These are phyloP conservation scores for Zaprionus ghesquierei DNA, from an alignment of 1,140 invertebrate genomes.

Conservation along the genomic window DNA sequence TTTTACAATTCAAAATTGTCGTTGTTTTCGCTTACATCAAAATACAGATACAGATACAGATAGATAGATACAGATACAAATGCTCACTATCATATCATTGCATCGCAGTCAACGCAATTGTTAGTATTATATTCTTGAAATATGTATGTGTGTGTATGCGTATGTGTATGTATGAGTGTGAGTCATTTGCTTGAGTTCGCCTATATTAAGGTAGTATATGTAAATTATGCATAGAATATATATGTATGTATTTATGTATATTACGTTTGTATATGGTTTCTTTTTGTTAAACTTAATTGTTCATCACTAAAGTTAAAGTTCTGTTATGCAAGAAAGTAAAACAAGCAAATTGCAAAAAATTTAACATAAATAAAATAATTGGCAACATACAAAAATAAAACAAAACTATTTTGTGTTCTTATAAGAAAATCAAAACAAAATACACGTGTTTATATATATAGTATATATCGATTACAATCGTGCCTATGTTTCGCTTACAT, in stretches of 20 bases:
- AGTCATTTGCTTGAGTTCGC: constrained; percentile 10
- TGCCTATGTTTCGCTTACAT: constrained; percentile 16
- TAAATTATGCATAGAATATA: constrained; percentile 32
- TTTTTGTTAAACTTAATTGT: constrained; percentile 20
- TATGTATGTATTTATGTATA: constrained; percentile 19
- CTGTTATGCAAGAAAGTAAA: constrained; percentile 27
- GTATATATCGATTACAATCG: constrained; percentile 1
- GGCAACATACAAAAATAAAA: constrained; percentile 42
- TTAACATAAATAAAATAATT: constrained; percentile 43
- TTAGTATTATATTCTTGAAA: constrained; percentile 32
- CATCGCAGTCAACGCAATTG: constrained; percentile 23
- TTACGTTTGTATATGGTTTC: constrained; percentile 25
- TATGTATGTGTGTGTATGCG: constrained; percentile 15
- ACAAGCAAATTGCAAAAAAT: constrained; percentile 37
- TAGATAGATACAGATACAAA: constrained; percentile 8
- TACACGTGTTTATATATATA: neutral
- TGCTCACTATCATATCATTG: constrained; percentile 31
- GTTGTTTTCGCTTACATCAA: constrained; percentile 46
- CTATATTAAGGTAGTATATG: constrained; percentile 30
- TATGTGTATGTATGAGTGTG: constrained; percentile 1
- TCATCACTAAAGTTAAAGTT: constrained; percentile 28
- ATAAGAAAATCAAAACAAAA: constrained; percentile 16
- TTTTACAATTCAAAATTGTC: constrained; percentile 49
- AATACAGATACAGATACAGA: constrained; percentile 34
- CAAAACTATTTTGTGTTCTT: constrained; percentile 18